Base-by-base conservation (phyloP, 2,888 invertebrate species). In the Augiades crinisus region DNA sequence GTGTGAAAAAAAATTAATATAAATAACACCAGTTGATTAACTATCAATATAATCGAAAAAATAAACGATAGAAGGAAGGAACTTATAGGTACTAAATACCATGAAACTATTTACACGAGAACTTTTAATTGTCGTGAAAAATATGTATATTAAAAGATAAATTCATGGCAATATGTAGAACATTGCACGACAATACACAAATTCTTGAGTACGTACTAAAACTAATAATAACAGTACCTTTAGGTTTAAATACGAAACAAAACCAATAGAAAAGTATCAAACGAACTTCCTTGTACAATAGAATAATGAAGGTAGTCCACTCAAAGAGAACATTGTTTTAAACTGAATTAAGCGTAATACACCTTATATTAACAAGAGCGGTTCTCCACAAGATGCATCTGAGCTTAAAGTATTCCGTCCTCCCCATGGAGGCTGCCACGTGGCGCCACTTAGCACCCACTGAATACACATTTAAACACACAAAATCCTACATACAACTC, bases 371-470 rank as follows among this genome's bases (percentile, higher is more conserved):
- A 83, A 77, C 80, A 75, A 69, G 70, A 68, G 68, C 66, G 81
- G 81, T 78, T 78, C 62, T 69, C 80, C 79, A 60, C 83, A 83
- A 81, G 79, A 81, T 82, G 82, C 82, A 86, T 70, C 78, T 80
- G 78, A 83, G 73, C 72, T 75, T 71, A 63, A 72, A 70, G 75
- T 82, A 77, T 81, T 77, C 75, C 66, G 64, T 57, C 62, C 63
- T 74, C 81, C 74, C 79, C 58, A 47, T 71, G 74, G 87, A 78
- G 66, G 61, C 59, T 63, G 68, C 82, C 82, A 84, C 86, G 83
- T 82, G 86, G 80, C 78, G 68, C 81, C 82, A 86, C 88, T 87
- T 87, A 87, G 78, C 81, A 77, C 80, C 75, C 70, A 62, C 65
- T 70, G 71, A 76, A 75, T 74, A 75, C 68, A 71, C 67, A 67